These are phyloP conservation scores for Ptilorrhoa leucosticta DNA, from an alignment of 2,113 vertebrate genomes.

Conservation along the genomic window DNA sequence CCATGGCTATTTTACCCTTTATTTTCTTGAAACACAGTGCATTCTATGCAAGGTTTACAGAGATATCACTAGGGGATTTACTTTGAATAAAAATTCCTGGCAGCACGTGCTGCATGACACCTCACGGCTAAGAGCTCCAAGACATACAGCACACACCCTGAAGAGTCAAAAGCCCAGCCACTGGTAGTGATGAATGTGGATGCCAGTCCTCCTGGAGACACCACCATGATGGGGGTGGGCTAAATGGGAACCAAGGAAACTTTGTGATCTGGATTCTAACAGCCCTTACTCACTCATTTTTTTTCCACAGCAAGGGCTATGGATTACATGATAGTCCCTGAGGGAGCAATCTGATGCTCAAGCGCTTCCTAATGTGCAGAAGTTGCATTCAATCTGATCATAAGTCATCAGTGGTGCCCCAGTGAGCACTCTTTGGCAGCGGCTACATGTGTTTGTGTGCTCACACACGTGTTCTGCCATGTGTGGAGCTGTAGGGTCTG, in stretches of 20 bases:
- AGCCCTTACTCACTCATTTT: fast-evolving
- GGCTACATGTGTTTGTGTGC: neutral
- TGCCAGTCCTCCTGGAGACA: neutral
- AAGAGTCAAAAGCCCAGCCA: neutral
- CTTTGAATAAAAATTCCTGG: neutral
- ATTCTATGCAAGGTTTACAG: neutral
- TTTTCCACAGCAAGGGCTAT: neutral
- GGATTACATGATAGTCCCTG: neutral
- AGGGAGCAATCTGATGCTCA: neutral
- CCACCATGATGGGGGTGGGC: fast-evolving
- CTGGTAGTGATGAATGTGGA: neutral
- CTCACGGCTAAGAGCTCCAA: neutral
- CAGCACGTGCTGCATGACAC: fast-evolving
- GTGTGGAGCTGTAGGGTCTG: neutral
- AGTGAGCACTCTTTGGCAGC: neutral
- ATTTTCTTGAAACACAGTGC: neutral
- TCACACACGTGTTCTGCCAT: neutral
- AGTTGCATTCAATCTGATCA: neutral
- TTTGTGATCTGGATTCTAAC: neutral
- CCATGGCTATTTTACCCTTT: neutral
- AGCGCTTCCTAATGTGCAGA: neutral
- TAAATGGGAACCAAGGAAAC: neutral
- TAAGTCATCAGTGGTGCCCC: fast-evolving
- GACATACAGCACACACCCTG: too few relatives aligned
- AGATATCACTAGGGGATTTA: neutral